These are phyloP conservation scores for Crocidura indochinensis DNA, from an alignment of 2,797 vertebrate species.

Conservation along the genomic window DNA sequence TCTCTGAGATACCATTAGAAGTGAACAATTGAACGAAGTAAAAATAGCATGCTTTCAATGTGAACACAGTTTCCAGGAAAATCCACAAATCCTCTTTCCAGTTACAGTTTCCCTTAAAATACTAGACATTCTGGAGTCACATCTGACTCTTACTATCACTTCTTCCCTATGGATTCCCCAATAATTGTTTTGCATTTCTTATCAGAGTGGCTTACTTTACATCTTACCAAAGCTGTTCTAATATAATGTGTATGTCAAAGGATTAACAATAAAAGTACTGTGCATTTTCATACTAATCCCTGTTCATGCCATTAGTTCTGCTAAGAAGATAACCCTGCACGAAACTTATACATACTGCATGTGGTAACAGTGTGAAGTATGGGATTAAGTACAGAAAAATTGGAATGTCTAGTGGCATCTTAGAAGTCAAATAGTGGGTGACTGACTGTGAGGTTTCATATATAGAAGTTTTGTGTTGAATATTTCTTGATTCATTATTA, in stretches of 20 bases:
- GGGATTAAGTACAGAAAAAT: neutral
- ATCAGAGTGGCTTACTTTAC: neutral
- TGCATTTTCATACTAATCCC: neutral
- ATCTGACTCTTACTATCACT: neutral
- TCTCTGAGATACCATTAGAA: neutral
- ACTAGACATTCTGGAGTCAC: slow-evolving; percentile 8
- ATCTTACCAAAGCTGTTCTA: neutral
- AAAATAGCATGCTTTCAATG: neutral
- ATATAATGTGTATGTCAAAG: neutral
- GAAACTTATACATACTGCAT: neutral
- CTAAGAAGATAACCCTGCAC: neutral
- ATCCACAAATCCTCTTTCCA: neutral
- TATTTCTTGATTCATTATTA: slow-evolving; percentile 31
- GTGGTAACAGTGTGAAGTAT: neutral
- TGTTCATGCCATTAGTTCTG: neutral
- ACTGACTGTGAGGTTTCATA: neutral
- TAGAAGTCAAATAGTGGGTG: neutral
- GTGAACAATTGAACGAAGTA: neutral
- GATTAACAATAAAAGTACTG: neutral
- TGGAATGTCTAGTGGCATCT: neutral
- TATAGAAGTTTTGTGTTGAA: neutral
- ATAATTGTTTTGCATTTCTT: slow-evolving; percentile 28
- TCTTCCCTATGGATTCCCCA: neutral
- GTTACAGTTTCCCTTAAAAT: neutral
- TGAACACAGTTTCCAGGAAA: neutral